A percentile compares a stretch with the other conserved stretches of the same genome.
These are phyloP conservation scores for Huso huso DNA, from an alignment of 2,797 vertebrate species.

Conservation along the genomic window DNA sequence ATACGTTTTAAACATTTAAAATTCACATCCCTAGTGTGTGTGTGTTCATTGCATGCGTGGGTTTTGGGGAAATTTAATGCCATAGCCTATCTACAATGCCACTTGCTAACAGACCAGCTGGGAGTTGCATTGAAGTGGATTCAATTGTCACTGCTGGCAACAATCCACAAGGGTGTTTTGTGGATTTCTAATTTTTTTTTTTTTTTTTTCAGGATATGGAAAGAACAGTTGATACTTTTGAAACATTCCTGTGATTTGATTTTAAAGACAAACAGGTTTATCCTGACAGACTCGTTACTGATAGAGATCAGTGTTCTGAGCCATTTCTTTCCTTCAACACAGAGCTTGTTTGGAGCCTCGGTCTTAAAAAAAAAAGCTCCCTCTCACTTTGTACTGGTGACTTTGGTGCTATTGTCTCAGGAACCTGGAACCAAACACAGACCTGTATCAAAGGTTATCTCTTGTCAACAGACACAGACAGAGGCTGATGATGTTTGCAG, in stretches of 20 bases:
- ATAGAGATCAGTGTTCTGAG: slow-evolving; percentile 66
- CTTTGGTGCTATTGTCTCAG: slow-evolving; percentile 99
- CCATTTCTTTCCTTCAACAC: slow-evolving; percentile 68
- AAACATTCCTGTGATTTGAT: slow-evolving; percentile 93
- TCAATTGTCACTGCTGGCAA: no score
- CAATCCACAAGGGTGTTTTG: no score
- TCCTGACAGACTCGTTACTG: slow-evolving; percentile 58
- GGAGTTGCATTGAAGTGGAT: no score
- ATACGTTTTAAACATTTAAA: no score
- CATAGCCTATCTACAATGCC: no score
- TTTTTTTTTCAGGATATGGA: slow-evolving; percentile 81
- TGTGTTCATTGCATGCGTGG: no score
- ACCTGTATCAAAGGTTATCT: slow-evolving; percentile 53
- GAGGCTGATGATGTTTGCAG: slow-evolving; percentile 61
- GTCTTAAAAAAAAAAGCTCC: slow-evolving; percentile 31
- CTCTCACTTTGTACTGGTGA: slow-evolving; percentile 69
- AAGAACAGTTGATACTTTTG: slow-evolving; percentile 84
- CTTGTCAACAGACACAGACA: slow-evolving; percentile 46
- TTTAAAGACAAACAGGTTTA: slow-evolving; percentile 58
- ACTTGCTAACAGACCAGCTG: no score
- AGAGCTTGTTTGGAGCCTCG: slow-evolving; percentile 49
- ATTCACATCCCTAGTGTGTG: no score
- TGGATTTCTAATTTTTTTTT: slow-evolving; percentile 11
- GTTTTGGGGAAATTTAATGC: no score
- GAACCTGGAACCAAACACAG: slow-evolving; percentile 97